These are phyloP conservation scores for Henricia sp. DNA, from an alignment of 53 echinoderm and acorn worm genomes.

Conservation along the genomic window DNA sequence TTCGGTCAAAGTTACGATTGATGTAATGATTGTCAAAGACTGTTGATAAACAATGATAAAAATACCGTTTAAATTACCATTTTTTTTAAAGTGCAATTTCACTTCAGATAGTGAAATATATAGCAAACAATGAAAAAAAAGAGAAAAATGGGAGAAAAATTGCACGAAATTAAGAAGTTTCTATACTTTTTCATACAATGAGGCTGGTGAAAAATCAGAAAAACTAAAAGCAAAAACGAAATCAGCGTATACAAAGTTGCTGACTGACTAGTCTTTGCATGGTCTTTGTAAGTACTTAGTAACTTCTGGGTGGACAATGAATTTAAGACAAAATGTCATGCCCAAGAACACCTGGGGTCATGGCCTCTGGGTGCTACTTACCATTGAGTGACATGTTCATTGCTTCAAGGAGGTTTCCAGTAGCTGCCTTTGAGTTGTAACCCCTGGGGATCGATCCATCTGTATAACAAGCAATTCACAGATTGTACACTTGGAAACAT, in stretches of 20 bases:
- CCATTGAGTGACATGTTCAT: slow-evolving; percentile 96
- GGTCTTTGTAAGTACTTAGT: too few relatives aligned
- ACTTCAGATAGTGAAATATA: background rate
- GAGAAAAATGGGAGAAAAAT: background rate
- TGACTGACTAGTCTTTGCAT: too few relatives aligned
- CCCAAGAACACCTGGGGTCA: too few relatives aligned
- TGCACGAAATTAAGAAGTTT: background rate
- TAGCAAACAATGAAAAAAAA: background rate
- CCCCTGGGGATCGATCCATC: slow-evolving; percentile 54
- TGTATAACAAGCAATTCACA: background rate
- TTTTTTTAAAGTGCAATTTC: background rate
- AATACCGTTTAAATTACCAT: background rate
- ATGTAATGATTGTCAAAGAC: slow-evolving; percentile 98
- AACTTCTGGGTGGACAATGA: too few relatives aligned
- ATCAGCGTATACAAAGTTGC: too few relatives aligned
- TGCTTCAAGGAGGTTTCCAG: slow-evolving; percentile 92
- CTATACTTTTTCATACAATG: too few relatives aligned
- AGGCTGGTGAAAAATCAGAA: too few relatives aligned
- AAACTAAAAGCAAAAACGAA: too few relatives aligned
- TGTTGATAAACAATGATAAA: background rate
- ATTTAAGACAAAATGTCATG: too few relatives aligned
- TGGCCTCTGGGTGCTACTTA: slow-evolving; percentile 55
- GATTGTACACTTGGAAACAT: too few relatives aligned
- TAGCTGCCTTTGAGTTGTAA: slow-evolving; percentile 79
- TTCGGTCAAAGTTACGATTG: slow-evolving; percentile 98